Evolutionary conservation across 2,888 invertebrate species (phyloP), one percentile per base, ranked within the genome.

Genomic region (Drosophila affinis): DNA sequence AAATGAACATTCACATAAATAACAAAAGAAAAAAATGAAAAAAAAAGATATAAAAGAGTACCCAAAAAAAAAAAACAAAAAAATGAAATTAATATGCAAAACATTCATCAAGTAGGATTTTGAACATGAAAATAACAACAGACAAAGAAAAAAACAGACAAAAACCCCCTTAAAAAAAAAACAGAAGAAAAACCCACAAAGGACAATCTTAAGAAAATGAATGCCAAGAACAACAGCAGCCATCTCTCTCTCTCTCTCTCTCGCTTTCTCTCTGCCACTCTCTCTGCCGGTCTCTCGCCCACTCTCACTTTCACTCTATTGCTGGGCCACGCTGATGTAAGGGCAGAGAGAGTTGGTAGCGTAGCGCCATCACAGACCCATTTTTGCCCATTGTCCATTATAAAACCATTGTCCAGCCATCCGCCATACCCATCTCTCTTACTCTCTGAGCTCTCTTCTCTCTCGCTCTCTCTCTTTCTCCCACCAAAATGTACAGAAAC

Each of bases 341-440:
- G 39, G 39, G 5, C 14, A 39, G 24, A 39, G 52, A 46, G 44
- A 49, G 45, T 27, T 47, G 61, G 21, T 21, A 21, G 21, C 21
- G 17, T 32, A 70, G 48, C 53, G 45, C 52, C 47, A 60, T 71
- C 55, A 29, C 49, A 61, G 54, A 55, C 65, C 78, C 79, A 82
- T 73, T 75, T 62, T 58, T 72, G 57, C 49, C 80, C 80, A 77
- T 77, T 69, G 79, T 76, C 80, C 81, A 81, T 81, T 65, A 77
- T 73, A 87, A 77, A 81, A 77, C 77, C 83, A 81, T 81, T 86
- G 83, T 83, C 87, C 87, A 81, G 87, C 65, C 87, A 81, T 81
- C 65, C 75, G 65, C 80, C 71, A 69, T 70, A 48, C 71, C 72
- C 63, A 55, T 65, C 54, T 58, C 55, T 59, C 39, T 67, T 9